Evolutionary conservation across 1,140 invertebrate genomes (phyloP).

Genomic region (Euwallacea fornicatus): DNA sequence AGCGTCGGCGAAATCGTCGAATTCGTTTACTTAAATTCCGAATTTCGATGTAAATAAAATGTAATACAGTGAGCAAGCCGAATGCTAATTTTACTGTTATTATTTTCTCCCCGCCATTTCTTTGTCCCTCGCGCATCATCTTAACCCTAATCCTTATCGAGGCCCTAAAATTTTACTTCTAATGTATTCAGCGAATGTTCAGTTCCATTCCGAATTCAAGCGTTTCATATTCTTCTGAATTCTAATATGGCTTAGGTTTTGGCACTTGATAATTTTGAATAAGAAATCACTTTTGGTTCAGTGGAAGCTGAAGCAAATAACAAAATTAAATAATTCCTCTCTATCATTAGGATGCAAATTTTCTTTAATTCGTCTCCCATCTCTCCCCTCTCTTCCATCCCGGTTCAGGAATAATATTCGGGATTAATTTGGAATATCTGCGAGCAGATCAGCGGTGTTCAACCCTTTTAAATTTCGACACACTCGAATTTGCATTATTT

Average conservation of each 20-base stretch:
- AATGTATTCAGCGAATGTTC: slow-evolving; percentile 22
- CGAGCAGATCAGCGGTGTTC: slow-evolving; percentile 49
- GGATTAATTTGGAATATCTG: slow-evolving; percentile 51
- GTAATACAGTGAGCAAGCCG: slow-evolving; percentile 35
- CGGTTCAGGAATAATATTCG: slow-evolving; percentile 49
- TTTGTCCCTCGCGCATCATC: slow-evolving; percentile 33
- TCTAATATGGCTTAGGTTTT: not conserved
- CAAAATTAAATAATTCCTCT: slow-evolving; percentile 48
- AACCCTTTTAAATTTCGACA: slow-evolving; percentile 43
- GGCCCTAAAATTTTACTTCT: slow-evolving; percentile 29
- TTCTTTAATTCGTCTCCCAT: slow-evolving; percentile 47
- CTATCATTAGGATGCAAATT: slow-evolving; percentile 52
- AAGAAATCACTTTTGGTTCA: too few species aligned
- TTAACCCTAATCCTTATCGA: slow-evolving; percentile 37
- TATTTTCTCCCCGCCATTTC: slow-evolving; percentile 31
- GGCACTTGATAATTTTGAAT: too few species aligned
- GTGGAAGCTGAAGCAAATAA: slow-evolving; percentile 21
- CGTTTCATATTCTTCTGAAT: not conserved
- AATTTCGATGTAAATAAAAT: slow-evolving; percentile 38
- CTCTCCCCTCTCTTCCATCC: slow-evolving; percentile 23
- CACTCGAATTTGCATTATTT: slow-evolving; percentile 39
- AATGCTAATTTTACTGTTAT: slow-evolving; percentile 39
- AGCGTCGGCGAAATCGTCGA: not conserved
- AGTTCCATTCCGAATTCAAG: not conserved
- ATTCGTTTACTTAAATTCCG: slow-evolving; percentile 35